Percentiles rank a stretch among this genome's conserved stretches.
These are phyloP conservation scores for Lophotis ruficrista DNA, from an alignment of 2,113 vertebrate genomes.

Conservation along the genomic window DNA sequence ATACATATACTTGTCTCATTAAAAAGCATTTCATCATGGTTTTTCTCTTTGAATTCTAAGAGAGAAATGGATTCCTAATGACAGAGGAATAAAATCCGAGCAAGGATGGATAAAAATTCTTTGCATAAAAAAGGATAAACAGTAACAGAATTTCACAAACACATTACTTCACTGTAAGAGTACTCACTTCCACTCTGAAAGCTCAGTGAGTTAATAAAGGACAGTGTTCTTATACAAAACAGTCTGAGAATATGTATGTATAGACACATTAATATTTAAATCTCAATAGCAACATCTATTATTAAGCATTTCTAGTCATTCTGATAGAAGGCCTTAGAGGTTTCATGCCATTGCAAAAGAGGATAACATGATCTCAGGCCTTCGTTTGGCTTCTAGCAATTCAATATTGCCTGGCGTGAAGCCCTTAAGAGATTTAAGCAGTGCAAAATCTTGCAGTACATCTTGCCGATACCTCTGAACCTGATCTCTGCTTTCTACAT, in stretches of 20 bases:
- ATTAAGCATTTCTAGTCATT: not conserved
- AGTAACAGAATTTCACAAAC: not conserved
- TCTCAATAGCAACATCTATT: conserved; percentile 31
- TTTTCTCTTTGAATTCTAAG: not conserved
- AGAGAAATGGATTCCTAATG: not conserved
- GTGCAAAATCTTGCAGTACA: not conserved
- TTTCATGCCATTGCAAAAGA: not conserved
- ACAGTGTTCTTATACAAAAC: not conserved
- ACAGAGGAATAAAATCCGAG: not conserved
- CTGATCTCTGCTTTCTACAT: not conserved
- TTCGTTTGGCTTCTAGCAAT: not conserved
- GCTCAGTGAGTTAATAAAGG: not conserved
- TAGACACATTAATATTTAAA: conserved; percentile 51
- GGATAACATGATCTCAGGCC: not conserved
- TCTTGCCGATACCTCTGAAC: not conserved
- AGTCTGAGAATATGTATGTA: not conserved
- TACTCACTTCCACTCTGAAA: not conserved
- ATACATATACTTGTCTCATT: not conserved
- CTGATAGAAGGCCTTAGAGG: not conserved
- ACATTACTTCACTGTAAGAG: not conserved
- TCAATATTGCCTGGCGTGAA: not conserved
- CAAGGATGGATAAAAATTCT: not conserved
- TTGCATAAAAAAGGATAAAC: not conserved
- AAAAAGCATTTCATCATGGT: accelerated
- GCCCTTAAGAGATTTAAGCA: not conserved